phyloP scores from a whole-genome alignment of 2,113 vertebrate genomes.

The Uropsilus gracilis region DNA sequence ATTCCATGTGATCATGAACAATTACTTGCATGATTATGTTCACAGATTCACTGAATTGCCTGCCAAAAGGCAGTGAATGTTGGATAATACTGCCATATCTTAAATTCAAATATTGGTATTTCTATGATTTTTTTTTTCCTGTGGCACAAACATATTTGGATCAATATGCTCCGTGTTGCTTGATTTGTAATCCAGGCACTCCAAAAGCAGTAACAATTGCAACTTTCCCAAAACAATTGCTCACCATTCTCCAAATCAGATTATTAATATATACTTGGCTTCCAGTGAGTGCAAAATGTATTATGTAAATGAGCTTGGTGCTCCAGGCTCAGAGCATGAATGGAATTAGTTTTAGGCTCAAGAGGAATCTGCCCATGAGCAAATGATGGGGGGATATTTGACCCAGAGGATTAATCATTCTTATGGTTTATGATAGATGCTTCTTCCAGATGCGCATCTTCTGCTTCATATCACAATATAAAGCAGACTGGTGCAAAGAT shows the following conservation, averaged over 20 bases:
- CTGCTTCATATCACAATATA: not conserved
- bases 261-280: constrained; percentile 66
- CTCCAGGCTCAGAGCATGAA: constrained; percentile 37
- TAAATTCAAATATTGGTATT: constrained; percentile 72
- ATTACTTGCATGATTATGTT: constrained; percentile 53
- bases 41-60: constrained; percentile 25
- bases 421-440: not conserved
- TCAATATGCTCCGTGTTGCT: constrained; percentile 40
- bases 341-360: constrained; percentile 55
- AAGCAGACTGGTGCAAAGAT: not conserved
- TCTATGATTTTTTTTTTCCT: constrained; percentile 56
- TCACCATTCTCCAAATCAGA: constrained; percentile 36
- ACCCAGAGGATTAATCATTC: constrained; percentile 29
- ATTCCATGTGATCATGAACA: constrained; percentile 52
- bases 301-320: constrained; percentile 54
- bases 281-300: constrained; percentile 47
- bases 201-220: constrained; percentile 23
- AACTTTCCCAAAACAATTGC: constrained; percentile 55
- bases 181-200: constrained; percentile 49
- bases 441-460: not conserved
- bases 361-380: constrained; percentile 42
- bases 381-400: not conserved
- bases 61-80: constrained; percentile 63
- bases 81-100: constrained; percentile 52
- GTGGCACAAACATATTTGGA: constrained; percentile 38